Conservation (phyloP, 2,113 vertebrate genomes). For the Australoheros scitulus region DNA sequence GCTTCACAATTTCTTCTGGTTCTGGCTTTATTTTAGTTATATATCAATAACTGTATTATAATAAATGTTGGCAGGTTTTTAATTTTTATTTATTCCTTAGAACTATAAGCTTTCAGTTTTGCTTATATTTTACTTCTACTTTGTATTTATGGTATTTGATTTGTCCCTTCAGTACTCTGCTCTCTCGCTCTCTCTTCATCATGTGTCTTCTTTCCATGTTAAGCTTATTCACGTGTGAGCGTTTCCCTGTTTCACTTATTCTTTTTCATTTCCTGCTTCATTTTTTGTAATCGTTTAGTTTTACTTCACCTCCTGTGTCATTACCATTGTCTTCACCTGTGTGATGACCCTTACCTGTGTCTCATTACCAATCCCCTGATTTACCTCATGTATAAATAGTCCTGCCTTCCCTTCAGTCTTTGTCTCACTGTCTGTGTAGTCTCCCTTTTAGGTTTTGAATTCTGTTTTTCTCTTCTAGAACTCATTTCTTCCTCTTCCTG, state of each 20-base stretch:
- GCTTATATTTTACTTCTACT: neutral
- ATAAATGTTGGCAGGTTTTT: too few relatives aligned
- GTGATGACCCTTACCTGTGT: neutral
- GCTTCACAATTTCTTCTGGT: too few relatives aligned
- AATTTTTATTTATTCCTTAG: neutral
- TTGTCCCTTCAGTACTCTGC: neutral
- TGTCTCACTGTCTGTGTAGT: too few relatives aligned
- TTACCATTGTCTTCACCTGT: neutral
- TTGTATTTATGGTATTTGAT: neutral
- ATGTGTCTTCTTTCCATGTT: neutral
- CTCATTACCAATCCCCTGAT: neutral
- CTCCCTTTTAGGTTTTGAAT: too few relatives aligned
- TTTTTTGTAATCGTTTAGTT: neutral
- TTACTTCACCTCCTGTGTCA: neutral
- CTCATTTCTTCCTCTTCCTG: neutral
- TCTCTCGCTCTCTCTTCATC: neutral
- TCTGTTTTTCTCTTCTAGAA: too few relatives aligned
- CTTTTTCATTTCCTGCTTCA: neutral
- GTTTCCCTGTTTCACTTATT: neutral
- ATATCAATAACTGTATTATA: too few relatives aligned
- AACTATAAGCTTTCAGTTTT: neutral
- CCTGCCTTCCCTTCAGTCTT: too few relatives aligned
- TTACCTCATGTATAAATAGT: neutral
- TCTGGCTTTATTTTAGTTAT: too few relatives aligned
- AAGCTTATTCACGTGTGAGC: neutral